phyloP scores from a whole-genome alignment of 2,888 invertebrate genomes.

The Tenthredo notha region DNA sequence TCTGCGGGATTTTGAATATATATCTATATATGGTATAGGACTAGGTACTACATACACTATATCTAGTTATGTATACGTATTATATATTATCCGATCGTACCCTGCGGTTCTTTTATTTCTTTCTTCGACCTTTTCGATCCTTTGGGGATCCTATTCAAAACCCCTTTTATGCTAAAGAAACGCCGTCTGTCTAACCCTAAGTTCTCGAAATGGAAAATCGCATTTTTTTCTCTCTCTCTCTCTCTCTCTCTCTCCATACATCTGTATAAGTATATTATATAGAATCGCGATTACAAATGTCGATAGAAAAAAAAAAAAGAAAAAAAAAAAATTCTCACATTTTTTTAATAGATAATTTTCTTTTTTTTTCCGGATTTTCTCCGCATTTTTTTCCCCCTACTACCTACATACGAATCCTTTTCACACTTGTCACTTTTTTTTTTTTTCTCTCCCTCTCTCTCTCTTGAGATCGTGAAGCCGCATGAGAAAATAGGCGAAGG shows the following conservation, averaged over 20 bases:
- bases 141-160: conserved; percentile 29
- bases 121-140: conserved; percentile 21
- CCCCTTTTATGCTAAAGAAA: conserved; percentile 14
- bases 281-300: neutral
- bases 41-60: neutral
- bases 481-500: neutral
- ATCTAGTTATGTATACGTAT: neutral
- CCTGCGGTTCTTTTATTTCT: neutral
- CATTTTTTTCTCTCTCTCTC: neutral
- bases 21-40: neutral
- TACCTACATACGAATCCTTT: too few relatives aligned
- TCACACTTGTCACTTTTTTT: neutral
- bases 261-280: neutral
- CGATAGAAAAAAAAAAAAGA: neutral
- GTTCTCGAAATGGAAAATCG: neutral
- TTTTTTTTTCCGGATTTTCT: neutral
- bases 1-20: neutral
- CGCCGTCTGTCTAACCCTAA: neutral
- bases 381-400: neutral
- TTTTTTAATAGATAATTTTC: neutral
- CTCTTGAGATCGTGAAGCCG: neutral
- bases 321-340: neutral
- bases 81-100: conserved; percentile 10
- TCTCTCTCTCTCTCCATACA: neutral
- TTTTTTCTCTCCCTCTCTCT: neutral